Percentiles rank a stretch among this genome's conserved stretches.
Conservation (phyloP, 2,113 vertebrate genomes). For the Crotalus viridis region DNA sequence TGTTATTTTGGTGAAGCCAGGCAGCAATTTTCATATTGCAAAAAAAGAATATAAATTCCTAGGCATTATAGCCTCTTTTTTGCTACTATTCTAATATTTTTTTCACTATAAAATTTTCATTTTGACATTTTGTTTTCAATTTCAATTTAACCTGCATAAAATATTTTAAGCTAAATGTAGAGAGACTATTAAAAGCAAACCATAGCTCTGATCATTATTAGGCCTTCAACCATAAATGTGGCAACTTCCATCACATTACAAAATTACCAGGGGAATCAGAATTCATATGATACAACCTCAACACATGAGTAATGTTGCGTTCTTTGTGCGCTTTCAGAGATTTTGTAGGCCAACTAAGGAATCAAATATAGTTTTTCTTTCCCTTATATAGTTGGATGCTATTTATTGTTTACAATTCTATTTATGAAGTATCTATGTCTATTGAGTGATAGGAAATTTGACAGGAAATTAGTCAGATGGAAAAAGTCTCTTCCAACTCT, state of each 20-base stretch:
- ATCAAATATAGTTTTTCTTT: background rate
- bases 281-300: background rate
- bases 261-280: background rate
- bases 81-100: background rate
- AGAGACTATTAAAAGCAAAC: background rate
- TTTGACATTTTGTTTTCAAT: background rate
- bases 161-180: background rate
- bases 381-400: too few species aligned
- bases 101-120: background rate
- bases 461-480: background rate
- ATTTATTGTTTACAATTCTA: background rate
- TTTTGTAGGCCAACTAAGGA: background rate
- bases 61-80: slow-evolving; percentile 24
- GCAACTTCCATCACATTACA: background rate
- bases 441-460: background rate
- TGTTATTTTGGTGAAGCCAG: slow-evolving; percentile 38
- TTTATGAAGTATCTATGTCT: background rate
- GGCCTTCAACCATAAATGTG: background rate
- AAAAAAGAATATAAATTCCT: slow-evolving; percentile 48
- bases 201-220: background rate
- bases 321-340: background rate
- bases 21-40: slow-evolving; percentile 54
- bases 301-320: background rate
- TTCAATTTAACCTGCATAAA: background rate
- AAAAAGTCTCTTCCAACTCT: background rate